Evolutionary conservation across 2,888 invertebrate genomes (phyloP).

Genomic region (Tricholauxania praeusta): DNA sequence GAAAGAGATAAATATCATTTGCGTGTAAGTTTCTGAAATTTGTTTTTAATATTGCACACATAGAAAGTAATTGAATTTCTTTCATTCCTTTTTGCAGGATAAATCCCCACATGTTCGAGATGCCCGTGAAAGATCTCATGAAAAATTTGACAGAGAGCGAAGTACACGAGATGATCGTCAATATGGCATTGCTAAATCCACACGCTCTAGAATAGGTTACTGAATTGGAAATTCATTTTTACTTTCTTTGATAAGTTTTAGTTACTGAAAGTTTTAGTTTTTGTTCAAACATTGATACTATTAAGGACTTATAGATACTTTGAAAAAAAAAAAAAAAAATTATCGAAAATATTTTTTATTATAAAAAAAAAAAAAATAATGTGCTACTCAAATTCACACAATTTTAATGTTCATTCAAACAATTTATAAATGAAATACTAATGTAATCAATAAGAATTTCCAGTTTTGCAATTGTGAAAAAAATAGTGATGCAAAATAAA

Average conservation of each 20-base stretch:
- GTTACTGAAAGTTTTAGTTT: constrained; percentile 38
- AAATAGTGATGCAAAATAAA: not conserved
- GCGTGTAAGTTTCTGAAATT: constrained; percentile 71
- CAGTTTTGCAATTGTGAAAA: too few species aligned
- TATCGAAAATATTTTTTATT: constrained; percentile 3
- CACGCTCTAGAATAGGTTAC: constrained; percentile 62
- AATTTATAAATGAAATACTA: constrained; percentile 3
- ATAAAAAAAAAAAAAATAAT: not conserved
- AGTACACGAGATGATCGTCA: constrained; percentile 72
- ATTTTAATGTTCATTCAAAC: constrained; percentile 3
- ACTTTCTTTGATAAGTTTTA: constrained; percentile 23
- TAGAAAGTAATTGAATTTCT: constrained; percentile 28
- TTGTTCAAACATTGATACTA: constrained; percentile 18
- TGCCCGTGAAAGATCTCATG: constrained; percentile 79
- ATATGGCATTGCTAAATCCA: constrained; percentile 79
- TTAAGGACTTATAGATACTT: constrained; percentile 27
- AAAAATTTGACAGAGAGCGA: constrained; percentile 73
- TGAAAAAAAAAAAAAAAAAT: constrained; percentile 6
- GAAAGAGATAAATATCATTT: constrained; percentile 85
- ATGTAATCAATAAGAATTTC: too few species aligned
- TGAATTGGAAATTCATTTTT: constrained; percentile 37
- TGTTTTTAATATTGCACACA: not conserved
- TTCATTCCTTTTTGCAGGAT: constrained; percentile 71
- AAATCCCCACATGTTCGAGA: constrained; percentile 81
- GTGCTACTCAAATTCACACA: constrained; percentile 9